Evolutionary conservation across 2,113 vertebrate genomes (phyloP), one percentile per base, ranked within the genome.

Genomic region (Mormyrus lacerda): DNA sequence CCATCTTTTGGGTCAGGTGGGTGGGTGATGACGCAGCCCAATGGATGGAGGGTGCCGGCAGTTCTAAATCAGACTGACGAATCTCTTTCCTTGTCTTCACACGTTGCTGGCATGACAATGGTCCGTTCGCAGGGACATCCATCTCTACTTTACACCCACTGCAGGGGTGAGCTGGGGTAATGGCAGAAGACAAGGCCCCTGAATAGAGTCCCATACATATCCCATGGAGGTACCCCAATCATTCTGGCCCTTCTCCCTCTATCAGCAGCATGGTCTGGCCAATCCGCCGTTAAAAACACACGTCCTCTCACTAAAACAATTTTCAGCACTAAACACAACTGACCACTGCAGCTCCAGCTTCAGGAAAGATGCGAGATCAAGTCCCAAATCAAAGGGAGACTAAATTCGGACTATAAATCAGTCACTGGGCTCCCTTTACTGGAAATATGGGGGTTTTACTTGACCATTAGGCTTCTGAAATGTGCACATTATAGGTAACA

Each of bases 71-170:
- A 31, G 61, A 27, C 92, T 91, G 88, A 90, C 85, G 89, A 91
- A 91, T 51, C 47, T 42, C n/a, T 83, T 51, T 89, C 65, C 87
- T 8, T 85, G 84, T 73, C 87, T 88, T 88, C 89, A 85, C 47
- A 35, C 31, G 17, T 83, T 82, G 91, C 91, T 92, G 91, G 91
- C 90, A 85, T 50, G 42, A 94, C 93, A 93, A 92, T 85, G 86
- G 90, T 82, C 92, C 65, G 92, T 94, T 94, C 92, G 92, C 73
- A 85, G 90, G 39, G 9, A 53, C 89, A 91, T 91, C 93, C 91
- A 92, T 93, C 93, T 92, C 89, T 85, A 91, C 94, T 94, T 94
- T 94, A 94, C 89, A 92, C 92, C 92, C 90, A 90, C 92, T 1
- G 86, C 88, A 92, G 92, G 27, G 48, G 44, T 47, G 44, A 24